A percentile compares a stretch with the other conserved stretches of the same genome.
These are phyloP conservation scores for Calyptomena viridis DNA, from an alignment of 2,113 vertebrate genomes.

Conservation along the genomic window DNA sequence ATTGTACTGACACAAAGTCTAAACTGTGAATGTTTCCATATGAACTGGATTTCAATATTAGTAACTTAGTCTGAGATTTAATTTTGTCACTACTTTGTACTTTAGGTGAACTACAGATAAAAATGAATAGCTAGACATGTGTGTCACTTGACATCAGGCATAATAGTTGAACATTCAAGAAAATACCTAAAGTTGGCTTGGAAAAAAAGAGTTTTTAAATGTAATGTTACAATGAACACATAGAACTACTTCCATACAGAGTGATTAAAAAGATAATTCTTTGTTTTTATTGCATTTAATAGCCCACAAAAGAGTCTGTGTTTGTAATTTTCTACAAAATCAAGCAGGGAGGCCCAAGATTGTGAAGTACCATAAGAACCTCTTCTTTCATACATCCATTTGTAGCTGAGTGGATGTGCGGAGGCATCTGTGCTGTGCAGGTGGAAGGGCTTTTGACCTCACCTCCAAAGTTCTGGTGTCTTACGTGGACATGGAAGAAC, in stretches of 20 bases:
- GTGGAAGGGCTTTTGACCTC: not conserved
- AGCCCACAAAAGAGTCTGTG: not conserved
- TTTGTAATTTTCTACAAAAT: not conserved
- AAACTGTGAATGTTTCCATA: not conserved
- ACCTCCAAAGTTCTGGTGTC: not conserved
- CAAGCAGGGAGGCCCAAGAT: not conserved
- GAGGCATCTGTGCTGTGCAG: not conserved
- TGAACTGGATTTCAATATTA: not conserved
- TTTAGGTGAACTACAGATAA: not conserved
- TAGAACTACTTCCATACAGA: not conserved
- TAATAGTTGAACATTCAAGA: not conserved
- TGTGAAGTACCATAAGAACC: not conserved
- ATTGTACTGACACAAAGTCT: not conserved
- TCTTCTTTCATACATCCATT: not conserved
- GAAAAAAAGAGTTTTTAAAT: not conserved
- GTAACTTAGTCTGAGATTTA: not conserved
- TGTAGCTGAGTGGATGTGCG: no score
- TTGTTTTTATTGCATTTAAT: not conserved
- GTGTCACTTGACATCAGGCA: not conserved
- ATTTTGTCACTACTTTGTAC: not conserved
- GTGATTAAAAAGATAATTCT: not conserved
- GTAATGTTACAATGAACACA: not conserved
- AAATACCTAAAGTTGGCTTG: not conserved
- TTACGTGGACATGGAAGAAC: accelerated
- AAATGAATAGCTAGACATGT: not conserved